A percentile compares a stretch with the other conserved stretches of the same genome.
Conservation (phyloP, 2,113 vertebrate genomes). For the Leptobrachium ailaonicum region DNA sequence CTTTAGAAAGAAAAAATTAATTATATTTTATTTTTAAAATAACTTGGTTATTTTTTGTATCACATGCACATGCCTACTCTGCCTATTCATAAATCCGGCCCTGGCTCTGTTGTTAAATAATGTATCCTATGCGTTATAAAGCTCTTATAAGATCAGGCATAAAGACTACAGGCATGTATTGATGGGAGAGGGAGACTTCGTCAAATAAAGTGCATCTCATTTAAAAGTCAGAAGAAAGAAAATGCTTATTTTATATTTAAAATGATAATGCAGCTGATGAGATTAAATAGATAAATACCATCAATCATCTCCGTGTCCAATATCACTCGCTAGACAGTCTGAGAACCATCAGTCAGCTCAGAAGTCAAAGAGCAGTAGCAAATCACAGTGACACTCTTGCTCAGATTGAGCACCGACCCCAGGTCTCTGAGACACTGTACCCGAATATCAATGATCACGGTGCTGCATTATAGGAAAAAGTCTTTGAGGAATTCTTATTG, state of each 20-base stretch:
- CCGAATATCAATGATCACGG: conserved; percentile 5
- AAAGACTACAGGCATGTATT: conserved; percentile 6
- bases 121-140: too few relatives aligned
- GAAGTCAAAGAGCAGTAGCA: conserved; percentile 29
- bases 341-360: conserved; percentile 13
- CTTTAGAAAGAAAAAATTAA: too few relatives aligned
- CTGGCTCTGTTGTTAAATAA: too few relatives aligned
- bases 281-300: conserved; percentile 39
- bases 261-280: conserved; percentile 36
- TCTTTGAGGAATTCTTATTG: conserved; percentile 22
- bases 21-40: too few relatives aligned
- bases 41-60: too few relatives aligned
- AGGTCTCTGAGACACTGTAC: conserved; percentile 6
- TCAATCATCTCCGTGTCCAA: conserved; percentile 9
- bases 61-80: too few relatives aligned
- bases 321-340: background rate
- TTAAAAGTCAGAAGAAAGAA: conserved; percentile 12
- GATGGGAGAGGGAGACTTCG: background rate
- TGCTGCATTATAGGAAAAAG: conserved; percentile 16
- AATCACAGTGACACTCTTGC: conserved; percentile 18
- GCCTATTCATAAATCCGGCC: too few relatives aligned
- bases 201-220: conserved; percentile 4
- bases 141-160: background rate
- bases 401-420: conserved; percentile 22
- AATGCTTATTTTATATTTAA: conserved; percentile 19